Conservation (phyloP, 2,113 vertebrate genomes). For the Struthio camelus region DNA sequence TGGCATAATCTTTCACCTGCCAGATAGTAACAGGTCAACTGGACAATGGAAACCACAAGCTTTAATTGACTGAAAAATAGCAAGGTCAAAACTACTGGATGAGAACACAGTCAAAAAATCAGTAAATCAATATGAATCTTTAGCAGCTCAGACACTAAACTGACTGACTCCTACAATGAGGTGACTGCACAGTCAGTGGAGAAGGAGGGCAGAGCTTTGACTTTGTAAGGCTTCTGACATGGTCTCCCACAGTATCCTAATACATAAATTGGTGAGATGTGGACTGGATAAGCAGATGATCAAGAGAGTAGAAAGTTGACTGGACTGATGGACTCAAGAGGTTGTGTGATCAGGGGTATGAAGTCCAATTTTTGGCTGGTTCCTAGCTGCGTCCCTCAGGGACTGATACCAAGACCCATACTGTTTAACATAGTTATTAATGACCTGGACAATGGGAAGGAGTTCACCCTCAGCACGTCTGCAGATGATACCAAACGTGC, state of each 20-base stretch:
- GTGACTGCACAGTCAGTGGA: neutral
- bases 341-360: rapidly evolving
- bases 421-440: neutral
- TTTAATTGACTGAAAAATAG: neutral
- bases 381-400: neutral
- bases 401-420: neutral
- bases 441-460: neutral
- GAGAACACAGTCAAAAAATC: neutral
- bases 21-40: neutral
- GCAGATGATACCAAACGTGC: neutral
- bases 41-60: neutral
- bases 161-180: rapidly evolving
- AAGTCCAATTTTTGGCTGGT: neutral
- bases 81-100: neutral
- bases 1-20: neutral
- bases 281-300: neutral
- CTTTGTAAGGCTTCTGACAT: neutral
- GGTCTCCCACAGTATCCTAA: neutral
- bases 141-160: neutral
- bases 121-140: neutral
- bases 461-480: neutral
- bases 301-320: rapidly evolving
- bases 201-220: no score
- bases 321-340: neutral
- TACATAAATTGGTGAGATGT: neutral